Evolutionary conservation across 2,888 invertebrate genomes (phyloP).

Genomic region (Colostygia pectinataria): DNA sequence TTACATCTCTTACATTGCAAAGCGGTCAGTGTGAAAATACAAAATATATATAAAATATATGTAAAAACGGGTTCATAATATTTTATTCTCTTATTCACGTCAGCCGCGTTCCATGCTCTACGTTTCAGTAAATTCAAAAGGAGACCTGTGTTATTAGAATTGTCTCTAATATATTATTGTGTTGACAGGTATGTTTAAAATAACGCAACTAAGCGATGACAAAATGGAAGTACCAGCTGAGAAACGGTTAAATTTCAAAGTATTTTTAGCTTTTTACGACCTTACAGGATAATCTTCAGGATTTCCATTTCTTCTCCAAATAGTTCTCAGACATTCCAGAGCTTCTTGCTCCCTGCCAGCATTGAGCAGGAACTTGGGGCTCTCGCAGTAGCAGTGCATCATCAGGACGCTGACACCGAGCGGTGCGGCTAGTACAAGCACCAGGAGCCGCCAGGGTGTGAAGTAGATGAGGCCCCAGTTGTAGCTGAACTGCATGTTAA

Average conservation of each 20-base stretch:
- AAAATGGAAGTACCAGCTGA: no score
- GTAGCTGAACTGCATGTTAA: constrained; percentile 39
- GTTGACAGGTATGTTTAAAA: no score
- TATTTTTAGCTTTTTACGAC: not conserved
- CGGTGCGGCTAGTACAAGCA: constrained; percentile 71
- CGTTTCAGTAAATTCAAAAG: no score
- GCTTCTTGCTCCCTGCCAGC: constrained; percentile 82
- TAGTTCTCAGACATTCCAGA: constrained; percentile 76
- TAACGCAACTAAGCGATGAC: no score
- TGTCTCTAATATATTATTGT: no score
- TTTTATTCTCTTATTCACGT: no score
- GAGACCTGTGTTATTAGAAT: no score
- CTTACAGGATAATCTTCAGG: constrained; percentile 40
- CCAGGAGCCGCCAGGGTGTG: constrained; percentile 51
- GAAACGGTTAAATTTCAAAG: not conserved
- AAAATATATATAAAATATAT: no score
- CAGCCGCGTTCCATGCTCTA: no score
- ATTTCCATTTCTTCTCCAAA: constrained; percentile 79
- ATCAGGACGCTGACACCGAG: constrained; percentile 80
- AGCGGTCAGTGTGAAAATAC: no score
- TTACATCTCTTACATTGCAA: no score
- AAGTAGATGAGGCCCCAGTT: constrained; percentile 43
- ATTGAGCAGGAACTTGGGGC: constrained; percentile 87
- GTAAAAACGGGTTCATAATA: no score
- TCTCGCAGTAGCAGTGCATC: constrained; percentile 84